Base-by-base conservation (phyloP, 2,113 vertebrate genomes). In the Synodontis membranacea region DNA sequence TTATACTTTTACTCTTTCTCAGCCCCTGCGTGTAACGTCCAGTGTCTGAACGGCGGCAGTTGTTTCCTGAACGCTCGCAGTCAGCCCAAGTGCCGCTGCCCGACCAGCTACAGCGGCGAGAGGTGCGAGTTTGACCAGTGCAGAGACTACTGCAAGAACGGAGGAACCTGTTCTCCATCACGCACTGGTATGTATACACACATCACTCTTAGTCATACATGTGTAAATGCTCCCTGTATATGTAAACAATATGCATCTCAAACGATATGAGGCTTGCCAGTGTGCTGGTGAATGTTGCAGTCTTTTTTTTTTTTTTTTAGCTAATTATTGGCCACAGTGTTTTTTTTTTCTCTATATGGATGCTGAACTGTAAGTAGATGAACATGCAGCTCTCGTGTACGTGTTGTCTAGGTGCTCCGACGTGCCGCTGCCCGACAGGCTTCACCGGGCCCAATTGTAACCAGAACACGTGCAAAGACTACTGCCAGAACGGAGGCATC, bases 21-120 rank as follows among this genome's bases (percentile, higher is more conserved):
- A 58, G 95, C 95, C 0, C 84, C 92, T 44, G 39, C 96, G 48
- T 99, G 98, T 3, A 95, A 92, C 52, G 90, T 97, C 74, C 95
- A 94, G 88, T 99, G 98, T 92, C 95, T 96, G 88, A 97, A 99
- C 0, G 97, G 98, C 0, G 98, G 98, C 23, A 97, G 95, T 93
- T 99, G 98, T 93, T 98, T 97, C 95, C 94, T 98, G 28, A 99
- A 98, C 0, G 96, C 96, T 17, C 96, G 95, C 78, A 95, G 96
- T 64, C 96, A 98, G 90, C 96, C 97, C 88, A 99, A 99, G 92
- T 99, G 98, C 91, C 97, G 96, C 83, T 99, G 98, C 90, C 97
- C 97, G 54, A 96, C 97, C 3, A 97, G 96, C 89, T 99, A 97
- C 94, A 94, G 93, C 0, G 97, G 97, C 0, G 97, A 98, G 84